Percentiles rank a stretch among this genome's conserved stretches.
Evolutionary conservation across 64 coral and sea anemone genomes (phyloP).

Genomic region (Pocillopora verrucosa): DNA sequence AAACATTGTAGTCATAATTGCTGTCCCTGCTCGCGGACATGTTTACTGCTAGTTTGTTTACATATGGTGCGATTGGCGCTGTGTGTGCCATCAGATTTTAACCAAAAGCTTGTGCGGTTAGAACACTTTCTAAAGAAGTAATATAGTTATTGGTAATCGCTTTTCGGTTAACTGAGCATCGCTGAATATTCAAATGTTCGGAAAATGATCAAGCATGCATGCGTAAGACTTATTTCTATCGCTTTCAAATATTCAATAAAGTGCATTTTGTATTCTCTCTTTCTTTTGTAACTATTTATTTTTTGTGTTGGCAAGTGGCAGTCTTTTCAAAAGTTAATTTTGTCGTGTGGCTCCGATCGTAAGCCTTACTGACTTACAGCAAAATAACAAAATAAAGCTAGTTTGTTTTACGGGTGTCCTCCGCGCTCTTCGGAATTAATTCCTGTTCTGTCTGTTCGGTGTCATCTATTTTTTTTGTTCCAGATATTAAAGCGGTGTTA

Average conservation of each 20-base stretch:
- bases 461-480: conserved; percentile 3
- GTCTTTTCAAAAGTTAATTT: not conserved
- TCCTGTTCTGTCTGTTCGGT: conserved; percentile 17
- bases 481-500: not conserved
- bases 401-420: conserved; percentile 25
- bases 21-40: conserved; percentile 3
- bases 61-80: conserved; percentile 31
- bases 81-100: not conserved
- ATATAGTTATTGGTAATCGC: conserved; percentile 8
- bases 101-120: not conserved
- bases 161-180: not conserved
- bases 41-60: conserved; percentile 39
- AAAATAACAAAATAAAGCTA: not conserved
- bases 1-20: conserved; percentile 42
- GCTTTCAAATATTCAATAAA: conserved; percentile 33
- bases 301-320: not conserved
- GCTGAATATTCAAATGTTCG: not conserved
- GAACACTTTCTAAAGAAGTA: not conserved
- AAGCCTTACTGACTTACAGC: not conserved
- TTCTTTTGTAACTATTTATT: conserved; percentile 16
- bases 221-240: not conserved
- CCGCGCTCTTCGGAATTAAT: conserved; percentile 19
- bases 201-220: not conserved
- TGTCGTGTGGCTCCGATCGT: not conserved
- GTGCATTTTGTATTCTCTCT: conserved; percentile 17